Percentiles rank a stretch among this genome's conserved stretches.
Evolutionary conservation across 1,140 invertebrate species (phyloP).

Genomic region (Leguminivora glycinivorella): DNA sequence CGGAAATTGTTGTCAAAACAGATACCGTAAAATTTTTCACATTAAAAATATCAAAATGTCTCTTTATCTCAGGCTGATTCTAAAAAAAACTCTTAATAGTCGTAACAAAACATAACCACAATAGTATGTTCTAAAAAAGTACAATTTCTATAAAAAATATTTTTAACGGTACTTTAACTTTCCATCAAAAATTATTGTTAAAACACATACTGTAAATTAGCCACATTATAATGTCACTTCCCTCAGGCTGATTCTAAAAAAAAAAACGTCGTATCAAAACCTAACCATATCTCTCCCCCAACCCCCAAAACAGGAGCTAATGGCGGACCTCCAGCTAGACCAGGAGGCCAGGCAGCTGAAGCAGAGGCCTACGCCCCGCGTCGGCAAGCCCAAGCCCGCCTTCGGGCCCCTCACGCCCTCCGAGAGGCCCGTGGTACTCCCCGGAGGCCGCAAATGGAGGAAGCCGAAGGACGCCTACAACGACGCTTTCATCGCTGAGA

Average conservation of each 20-base stretch:
- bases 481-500: slow-evolving; percentile 88
- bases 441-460: slow-evolving; percentile 86
- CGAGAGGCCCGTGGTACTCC: slow-evolving; percentile 81
- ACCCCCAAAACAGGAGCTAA: slow-evolving; percentile 57
- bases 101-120: too few relatives aligned
- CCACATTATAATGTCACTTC: too few relatives aligned
- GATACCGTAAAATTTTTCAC: too few relatives aligned
- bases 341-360: slow-evolving; percentile 69
- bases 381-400: slow-evolving; percentile 67
- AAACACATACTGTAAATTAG: too few relatives aligned
- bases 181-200: too few relatives aligned
- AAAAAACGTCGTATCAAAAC: neutral
- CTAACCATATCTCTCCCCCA: neutral
- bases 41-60: too few relatives aligned
- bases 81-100: too few relatives aligned
- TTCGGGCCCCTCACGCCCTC: slow-evolving; percentile 79
- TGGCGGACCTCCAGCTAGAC: slow-evolving; percentile 68
- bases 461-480: slow-evolving; percentile 88
- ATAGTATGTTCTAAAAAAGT: too few relatives aligned
- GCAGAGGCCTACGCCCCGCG: slow-evolving; percentile 56
- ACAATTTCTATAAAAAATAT: too few relatives aligned
- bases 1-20: too few relatives aligned
- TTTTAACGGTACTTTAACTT: too few relatives aligned
- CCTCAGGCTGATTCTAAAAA: neutral
- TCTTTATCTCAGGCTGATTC: too few relatives aligned